Conservation (phyloP, 2,888 invertebrate genomes). For the Epistrophe eligans region DNA sequence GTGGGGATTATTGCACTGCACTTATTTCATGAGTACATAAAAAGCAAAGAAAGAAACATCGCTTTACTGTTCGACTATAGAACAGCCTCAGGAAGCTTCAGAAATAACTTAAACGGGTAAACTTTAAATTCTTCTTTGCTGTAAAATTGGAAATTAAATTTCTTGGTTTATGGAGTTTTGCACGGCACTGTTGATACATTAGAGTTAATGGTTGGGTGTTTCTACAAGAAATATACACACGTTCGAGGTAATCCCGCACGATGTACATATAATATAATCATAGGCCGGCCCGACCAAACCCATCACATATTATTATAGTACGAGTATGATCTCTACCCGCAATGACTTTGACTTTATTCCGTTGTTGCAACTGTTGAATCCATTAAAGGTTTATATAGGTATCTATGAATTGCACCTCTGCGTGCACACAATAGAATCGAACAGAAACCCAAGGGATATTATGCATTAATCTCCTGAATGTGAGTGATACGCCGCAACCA, state of each 20-base stretch:
- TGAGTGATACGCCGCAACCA: slow-evolving; percentile 57
- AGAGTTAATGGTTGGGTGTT: slow-evolving; percentile 1
- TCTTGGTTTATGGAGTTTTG: background rate
- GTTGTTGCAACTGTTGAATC: slow-evolving; percentile 35
- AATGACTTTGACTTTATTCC: slow-evolving; percentile 25
- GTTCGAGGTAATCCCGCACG: background rate
- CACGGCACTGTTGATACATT: slow-evolving; percentile 10
- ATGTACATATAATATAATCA: background rate
- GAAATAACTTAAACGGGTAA: too few species aligned
- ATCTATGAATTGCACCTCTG: slow-evolving; percentile 43
- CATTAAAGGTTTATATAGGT: slow-evolving; percentile 34
- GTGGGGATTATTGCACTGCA: too few species aligned
- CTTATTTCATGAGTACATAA: too few species aligned
- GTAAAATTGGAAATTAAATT: background rate
- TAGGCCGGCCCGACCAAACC: background rate
- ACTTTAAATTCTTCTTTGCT: too few species aligned
- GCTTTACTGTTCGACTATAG: too few species aligned
- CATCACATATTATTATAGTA: slow-evolving; percentile 4
- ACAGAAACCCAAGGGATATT: slow-evolving; percentile 37
- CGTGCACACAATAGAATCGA: slow-evolving; percentile 48
- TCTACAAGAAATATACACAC: background rate
- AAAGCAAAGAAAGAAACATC: too few species aligned
- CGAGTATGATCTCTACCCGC: slow-evolving; percentile 14
- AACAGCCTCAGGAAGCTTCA: too few species aligned
- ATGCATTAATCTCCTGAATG: slow-evolving; percentile 53